Evolutionary conservation across 2,888 invertebrate species (phyloP).

Genomic region (Eupelmus urozonus): DNA sequence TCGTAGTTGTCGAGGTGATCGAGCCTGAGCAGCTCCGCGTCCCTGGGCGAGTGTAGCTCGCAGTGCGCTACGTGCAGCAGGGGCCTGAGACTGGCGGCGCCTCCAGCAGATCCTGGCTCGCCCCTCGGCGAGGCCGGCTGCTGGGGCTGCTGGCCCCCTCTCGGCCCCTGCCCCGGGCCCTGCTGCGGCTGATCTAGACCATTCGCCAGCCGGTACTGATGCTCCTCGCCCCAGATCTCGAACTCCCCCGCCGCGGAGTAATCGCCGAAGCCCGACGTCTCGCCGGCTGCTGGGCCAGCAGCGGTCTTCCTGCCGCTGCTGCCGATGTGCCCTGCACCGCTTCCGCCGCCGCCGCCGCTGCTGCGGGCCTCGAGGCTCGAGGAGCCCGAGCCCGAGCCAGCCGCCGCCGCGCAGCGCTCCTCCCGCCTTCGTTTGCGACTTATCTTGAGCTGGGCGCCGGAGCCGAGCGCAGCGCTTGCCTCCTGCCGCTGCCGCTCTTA

Average conservation of each 20-base stretch:
- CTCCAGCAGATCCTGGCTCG: slow-evolving; percentile 68
- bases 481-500: slow-evolving; percentile 13
- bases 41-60: slow-evolving; percentile 75
- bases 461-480: slow-evolving; percentile 15
- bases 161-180: slow-evolving; percentile 55
- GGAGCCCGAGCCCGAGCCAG: slow-evolving; percentile 55
- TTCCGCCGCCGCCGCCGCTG: slow-evolving; percentile 18
- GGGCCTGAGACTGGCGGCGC: slow-evolving; percentile 73
- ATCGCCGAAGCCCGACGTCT: slow-evolving; percentile 71
- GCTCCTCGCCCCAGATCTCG: slow-evolving; percentile 76
- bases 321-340: not conserved
- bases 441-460: slow-evolving; percentile 60
- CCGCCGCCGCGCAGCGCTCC: slow-evolving; percentile 60
- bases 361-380: slow-evolving; percentile 59
- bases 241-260: slow-evolving; percentile 76
- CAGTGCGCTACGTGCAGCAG: slow-evolving; percentile 75
- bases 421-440: slow-evolving; percentile 61
- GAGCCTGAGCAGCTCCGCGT: slow-evolving; percentile 73
- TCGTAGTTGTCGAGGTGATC: slow-evolving; percentile 74
- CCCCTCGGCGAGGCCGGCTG: slow-evolving; percentile 66
- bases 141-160: slow-evolving; percentile 49
- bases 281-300: slow-evolving; percentile 48
- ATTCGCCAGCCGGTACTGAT: slow-evolving; percentile 70
- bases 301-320: slow-evolving; percentile 33
- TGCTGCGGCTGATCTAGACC: slow-evolving; percentile 67